A percentile compares a stretch with the other conserved stretches of the same genome.
These are phyloP conservation scores for Unio pictorum DNA, from an alignment of 2,888 invertebrate genomes.

Conservation along the genomic window DNA sequence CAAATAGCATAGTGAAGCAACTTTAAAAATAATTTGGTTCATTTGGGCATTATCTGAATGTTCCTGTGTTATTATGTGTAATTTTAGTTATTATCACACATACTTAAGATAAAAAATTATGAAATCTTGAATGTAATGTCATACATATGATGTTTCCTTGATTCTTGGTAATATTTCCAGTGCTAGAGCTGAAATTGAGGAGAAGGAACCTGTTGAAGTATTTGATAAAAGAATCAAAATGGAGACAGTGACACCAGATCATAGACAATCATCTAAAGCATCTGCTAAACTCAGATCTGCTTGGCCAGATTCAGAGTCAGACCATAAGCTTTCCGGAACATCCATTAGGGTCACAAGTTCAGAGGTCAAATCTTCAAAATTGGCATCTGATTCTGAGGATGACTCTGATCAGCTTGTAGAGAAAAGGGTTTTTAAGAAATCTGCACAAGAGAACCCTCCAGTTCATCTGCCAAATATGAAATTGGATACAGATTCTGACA, in stretches of 20 bases:
- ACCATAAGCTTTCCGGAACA: background rate
- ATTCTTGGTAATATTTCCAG: conserved; percentile 2
- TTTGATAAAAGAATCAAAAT: conserved; percentile 17
- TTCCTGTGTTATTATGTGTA: no score
- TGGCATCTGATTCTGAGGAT: no score
- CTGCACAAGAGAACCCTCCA: no score
- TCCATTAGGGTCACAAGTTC: background rate
- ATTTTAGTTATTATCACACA: no score
- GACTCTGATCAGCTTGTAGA: no score
- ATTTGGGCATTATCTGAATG: no score
- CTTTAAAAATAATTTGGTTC: no score
- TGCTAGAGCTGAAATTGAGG: conserved; percentile 3
- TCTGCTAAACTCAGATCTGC: background rate
- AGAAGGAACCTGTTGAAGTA: background rate
- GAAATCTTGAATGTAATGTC: background rate
- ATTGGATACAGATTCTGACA: no score
- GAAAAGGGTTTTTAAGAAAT: no score
- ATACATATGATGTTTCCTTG: background rate
- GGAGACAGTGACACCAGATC: conserved; percentile 17
- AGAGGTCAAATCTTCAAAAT: background rate
- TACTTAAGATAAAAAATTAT: no score
- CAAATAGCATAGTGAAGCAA: no score
- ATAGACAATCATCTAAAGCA: background rate
- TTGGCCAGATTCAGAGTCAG: background rate
- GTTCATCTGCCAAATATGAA: no score